A percentile compares a stretch with the other conserved stretches of the same genome.
phyloP scores from a whole-genome alignment of 2,888 invertebrate genomes.

The Cynaeus angustus region DNA sequence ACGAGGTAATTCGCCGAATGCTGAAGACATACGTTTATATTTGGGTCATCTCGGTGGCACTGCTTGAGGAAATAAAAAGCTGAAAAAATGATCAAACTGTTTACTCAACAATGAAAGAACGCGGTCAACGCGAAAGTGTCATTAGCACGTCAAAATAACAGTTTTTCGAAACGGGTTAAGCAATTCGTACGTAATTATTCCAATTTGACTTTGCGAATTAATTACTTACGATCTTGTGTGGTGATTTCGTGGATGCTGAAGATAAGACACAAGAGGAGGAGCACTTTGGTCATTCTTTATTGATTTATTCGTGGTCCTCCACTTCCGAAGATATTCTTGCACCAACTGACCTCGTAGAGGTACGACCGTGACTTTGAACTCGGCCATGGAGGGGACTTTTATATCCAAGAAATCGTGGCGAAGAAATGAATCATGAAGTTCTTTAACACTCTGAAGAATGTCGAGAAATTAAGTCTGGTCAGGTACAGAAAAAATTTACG shows the following conservation, averaged over 20 bases:
- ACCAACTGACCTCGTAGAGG: slow-evolving; percentile 67
- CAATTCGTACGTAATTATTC: neutral
- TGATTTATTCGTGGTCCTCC: slow-evolving; percentile 36
- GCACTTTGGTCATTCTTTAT: slow-evolving; percentile 22
- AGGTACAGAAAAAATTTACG: too few relatives aligned
- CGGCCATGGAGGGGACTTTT: slow-evolving; percentile 47
- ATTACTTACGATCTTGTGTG: slow-evolving; percentile 54
- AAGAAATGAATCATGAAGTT: slow-evolving; percentile 18
- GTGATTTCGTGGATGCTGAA: slow-evolving; percentile 11
- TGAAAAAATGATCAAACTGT: slow-evolving; percentile 63
- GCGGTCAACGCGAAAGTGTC: slow-evolving; percentile 46
- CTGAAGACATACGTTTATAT: slow-evolving; percentile 82
- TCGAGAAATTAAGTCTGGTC: too few relatives aligned
- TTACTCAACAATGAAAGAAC: slow-evolving; percentile 20
- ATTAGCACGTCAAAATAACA: slow-evolving; percentile 37
- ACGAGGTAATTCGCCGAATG: slow-evolving; percentile 84
- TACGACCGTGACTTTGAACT: slow-evolving; percentile 67
- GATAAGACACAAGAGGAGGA: slow-evolving; percentile 5
- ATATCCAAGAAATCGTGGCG: slow-evolving; percentile 32
- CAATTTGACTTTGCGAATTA: slow-evolving; percentile 1
- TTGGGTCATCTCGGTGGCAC: slow-evolving; percentile 81
- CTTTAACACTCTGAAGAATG: neutral
- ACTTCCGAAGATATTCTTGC: slow-evolving; percentile 57
- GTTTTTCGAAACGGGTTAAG: slow-evolving; percentile 23
- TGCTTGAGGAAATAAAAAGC: slow-evolving; percentile 82